These are phyloP conservation scores for Heliocidaris tuberculata DNA, from an alignment of 35 echinoderm and acorn worm species.

Conservation along the genomic window DNA sequence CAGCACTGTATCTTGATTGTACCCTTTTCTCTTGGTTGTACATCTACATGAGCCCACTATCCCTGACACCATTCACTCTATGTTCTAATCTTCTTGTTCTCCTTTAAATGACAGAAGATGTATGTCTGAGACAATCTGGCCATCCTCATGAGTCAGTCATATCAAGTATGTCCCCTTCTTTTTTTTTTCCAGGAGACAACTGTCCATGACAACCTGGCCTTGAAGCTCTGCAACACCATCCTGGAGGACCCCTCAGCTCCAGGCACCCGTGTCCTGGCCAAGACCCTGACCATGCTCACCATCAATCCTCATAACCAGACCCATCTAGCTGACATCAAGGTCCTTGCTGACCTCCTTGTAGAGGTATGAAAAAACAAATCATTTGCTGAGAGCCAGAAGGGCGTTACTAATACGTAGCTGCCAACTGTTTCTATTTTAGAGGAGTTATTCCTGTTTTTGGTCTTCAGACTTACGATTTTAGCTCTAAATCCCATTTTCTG, in stretches of 20 bases:
- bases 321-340: constrained; percentile 65
- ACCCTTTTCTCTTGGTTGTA: no score
- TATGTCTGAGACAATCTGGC: no score
- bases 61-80: no score
- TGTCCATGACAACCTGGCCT: constrained; percentile 84
- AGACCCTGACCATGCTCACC: constrained; percentile 75
- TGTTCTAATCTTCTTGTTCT: not conserved
- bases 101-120: not conserved
- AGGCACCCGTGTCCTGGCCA: constrained; percentile 57
- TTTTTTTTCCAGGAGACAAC: constrained; percentile 63
- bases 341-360: constrained; percentile 65
- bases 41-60: no score
- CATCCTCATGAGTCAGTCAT: no score
- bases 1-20: no score
- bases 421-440: not conserved
- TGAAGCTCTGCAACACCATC: constrained; percentile 83
- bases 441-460: not conserved
- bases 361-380: constrained; percentile 41
- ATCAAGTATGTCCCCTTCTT: no score
- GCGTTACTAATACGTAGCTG: not conserved
- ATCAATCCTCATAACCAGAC: constrained; percentile 57
- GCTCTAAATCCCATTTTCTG: not conserved
- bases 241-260: constrained; percentile 55
- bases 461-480: not conserved
- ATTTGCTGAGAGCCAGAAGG: not conserved